Conservation (phyloP, 2,113 vertebrate genomes). For the Rattus rattus region DNA sequence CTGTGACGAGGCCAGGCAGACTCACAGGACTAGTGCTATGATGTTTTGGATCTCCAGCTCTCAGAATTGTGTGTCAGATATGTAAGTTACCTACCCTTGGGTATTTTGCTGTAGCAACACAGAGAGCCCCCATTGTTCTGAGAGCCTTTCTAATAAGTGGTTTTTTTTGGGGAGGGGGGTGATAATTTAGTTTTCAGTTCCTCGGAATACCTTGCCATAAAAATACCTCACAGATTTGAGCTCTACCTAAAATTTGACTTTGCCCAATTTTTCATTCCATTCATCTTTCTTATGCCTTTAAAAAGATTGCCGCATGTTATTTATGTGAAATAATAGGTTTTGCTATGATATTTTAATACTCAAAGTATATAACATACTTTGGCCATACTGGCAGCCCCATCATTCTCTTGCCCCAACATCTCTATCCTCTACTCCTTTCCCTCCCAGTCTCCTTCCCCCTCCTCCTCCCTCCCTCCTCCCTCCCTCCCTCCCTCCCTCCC, state of each 20-base stretch:
- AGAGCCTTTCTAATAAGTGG: not conserved
- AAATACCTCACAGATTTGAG: constrained; percentile 18
- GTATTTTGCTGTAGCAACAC: not conserved
- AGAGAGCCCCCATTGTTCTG: not conserved
- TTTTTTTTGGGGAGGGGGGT: not conserved
- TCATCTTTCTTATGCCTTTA: not conserved
- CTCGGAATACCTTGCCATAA: not conserved
- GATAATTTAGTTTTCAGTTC: not conserved
- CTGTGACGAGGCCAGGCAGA: not conserved
- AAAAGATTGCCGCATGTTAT: not conserved
- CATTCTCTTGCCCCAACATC: not conserved
- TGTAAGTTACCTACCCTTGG: not conserved
- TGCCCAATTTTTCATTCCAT: not conserved
- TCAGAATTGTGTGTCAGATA: not conserved
- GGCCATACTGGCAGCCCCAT: not conserved
- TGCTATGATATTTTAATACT: not conserved
- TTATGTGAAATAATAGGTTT: not conserved
- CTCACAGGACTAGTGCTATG: not conserved
- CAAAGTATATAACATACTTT: not conserved
- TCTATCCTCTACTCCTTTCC: not conserved
- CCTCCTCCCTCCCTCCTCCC: fast-evolving
- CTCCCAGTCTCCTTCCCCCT: not conserved
- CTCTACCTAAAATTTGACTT: not conserved
- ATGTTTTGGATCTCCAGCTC: not conserved
- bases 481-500: not conserved